Evolutionary conservation across 2,113 vertebrate genomes (phyloP).

Genomic region (Pantherophis guttatus): DNA sequence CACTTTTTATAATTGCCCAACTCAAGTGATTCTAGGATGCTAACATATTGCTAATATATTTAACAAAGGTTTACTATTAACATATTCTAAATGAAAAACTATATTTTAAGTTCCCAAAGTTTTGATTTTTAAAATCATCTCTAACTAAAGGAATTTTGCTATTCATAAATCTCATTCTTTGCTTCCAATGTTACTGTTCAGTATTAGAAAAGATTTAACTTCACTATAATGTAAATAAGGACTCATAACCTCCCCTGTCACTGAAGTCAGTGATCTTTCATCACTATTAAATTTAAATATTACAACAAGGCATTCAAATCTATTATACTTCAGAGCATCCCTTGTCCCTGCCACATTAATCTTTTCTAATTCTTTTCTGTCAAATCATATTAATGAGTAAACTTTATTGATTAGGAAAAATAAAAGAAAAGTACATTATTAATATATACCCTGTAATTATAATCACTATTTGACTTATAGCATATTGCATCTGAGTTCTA

Average conservation of each 20-base stretch:
- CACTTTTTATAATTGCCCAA: neutral
- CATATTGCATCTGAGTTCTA: neutral
- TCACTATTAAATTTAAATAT: conserved; percentile 59
- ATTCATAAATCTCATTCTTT: conserved; percentile 10
- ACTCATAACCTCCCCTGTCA: conserved; percentile 43
- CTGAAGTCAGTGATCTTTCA: conserved; percentile 55
- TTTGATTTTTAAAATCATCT: conserved; percentile 28
- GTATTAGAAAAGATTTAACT: conserved; percentile 44
- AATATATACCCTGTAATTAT: conserved; percentile 51
- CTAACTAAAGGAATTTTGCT: conserved; percentile 37
- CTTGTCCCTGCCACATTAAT: conserved; percentile 46
- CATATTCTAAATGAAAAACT: conserved; percentile 34
- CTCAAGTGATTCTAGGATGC: neutral
- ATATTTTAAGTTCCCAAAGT: conserved; percentile 1
- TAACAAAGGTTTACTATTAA: conserved; percentile 28
- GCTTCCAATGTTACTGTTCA: conserved; percentile 17
- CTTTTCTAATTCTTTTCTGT: conserved; percentile 35
- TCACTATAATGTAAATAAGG: conserved; percentile 53
- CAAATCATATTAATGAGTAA: conserved; percentile 40
- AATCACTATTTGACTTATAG: neutral
- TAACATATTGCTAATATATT: conserved; percentile 1
- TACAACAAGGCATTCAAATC: conserved; percentile 31
- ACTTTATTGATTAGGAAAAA: conserved; percentile 28
- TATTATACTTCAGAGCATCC: conserved; percentile 30
- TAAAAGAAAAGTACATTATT: conserved; percentile 49